These are phyloP conservation scores for Phyllotreta cruciferae DNA, from an alignment of 2,888 invertebrate species.

Conservation along the genomic window DNA sequence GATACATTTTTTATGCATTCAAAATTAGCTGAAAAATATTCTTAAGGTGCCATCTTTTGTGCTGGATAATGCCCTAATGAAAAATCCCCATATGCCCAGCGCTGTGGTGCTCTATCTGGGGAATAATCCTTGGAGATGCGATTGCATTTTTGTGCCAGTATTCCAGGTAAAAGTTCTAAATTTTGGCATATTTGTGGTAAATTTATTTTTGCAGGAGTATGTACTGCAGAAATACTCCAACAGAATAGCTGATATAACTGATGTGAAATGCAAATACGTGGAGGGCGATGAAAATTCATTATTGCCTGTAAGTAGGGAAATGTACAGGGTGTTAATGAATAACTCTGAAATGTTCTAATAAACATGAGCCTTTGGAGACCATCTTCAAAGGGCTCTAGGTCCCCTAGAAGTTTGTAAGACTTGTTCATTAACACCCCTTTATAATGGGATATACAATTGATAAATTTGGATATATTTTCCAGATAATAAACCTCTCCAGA, in stretches of 20 bases:
- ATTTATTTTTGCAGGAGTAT: constrained; percentile 56
- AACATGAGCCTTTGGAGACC: not conserved
- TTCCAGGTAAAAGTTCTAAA: constrained; percentile 69
- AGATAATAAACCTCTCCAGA: constrained; percentile 74
- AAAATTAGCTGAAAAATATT: constrained; percentile 8
- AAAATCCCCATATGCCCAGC: constrained; percentile 76
- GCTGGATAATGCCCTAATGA: constrained; percentile 77
- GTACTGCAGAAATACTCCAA: constrained; percentile 70
- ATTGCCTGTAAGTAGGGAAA: constrained; percentile 63
- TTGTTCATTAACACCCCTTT: too few relatives aligned
- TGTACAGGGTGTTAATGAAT: not conserved
- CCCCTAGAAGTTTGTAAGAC: too few relatives aligned
- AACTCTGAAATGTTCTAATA: not conserved
- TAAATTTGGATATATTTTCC: constrained; percentile 51
- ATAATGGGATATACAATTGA: too few relatives aligned
- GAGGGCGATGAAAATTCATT: constrained; percentile 69
- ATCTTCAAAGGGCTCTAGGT: too few relatives aligned
- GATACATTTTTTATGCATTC: not conserved
- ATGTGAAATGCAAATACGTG: constrained; percentile 73
- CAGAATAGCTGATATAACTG: constrained; percentile 72
- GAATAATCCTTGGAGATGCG: constrained; percentile 83
- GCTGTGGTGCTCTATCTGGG: constrained; percentile 75
- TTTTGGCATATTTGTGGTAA: constrained; percentile 2
- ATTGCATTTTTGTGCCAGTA: constrained; percentile 79
- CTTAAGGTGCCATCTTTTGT: constrained; percentile 80